Evolutionary conservation across 2,797 vertebrate species (phyloP).

Genomic region (Eutrigla gurnardus): DNA sequence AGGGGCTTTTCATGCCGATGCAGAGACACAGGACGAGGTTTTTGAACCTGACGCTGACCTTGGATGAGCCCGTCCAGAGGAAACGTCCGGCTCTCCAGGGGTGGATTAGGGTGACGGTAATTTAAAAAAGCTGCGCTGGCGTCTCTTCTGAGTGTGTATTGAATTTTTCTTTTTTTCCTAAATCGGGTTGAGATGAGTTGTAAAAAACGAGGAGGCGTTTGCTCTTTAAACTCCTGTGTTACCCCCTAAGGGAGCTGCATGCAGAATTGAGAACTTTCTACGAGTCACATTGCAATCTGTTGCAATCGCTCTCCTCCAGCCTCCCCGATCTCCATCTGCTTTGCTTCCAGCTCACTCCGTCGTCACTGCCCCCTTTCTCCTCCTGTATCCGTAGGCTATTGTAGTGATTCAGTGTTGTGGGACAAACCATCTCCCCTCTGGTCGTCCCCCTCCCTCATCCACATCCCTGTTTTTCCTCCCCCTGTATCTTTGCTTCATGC

Average conservation of each 20-base stretch:
- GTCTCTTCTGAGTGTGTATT: constrained; percentile 47
- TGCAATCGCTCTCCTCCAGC: constrained; percentile 40
- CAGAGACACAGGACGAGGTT: constrained; percentile 15
- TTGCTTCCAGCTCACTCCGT: constrained; percentile 35
- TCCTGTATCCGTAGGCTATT: constrained; percentile 43
- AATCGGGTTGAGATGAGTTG: constrained; percentile 57
- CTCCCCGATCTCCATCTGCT: constrained; percentile 26
- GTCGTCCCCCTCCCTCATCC: constrained; percentile 24
- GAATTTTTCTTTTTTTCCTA: constrained; percentile 61
- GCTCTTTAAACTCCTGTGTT: constrained; percentile 57
- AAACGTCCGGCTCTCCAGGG: constrained; percentile 33
- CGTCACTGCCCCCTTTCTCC: constrained; percentile 36
- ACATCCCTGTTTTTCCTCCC: not conserved
- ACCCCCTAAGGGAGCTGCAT: constrained; percentile 23
- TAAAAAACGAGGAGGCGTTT: constrained; percentile 49
- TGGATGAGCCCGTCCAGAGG: constrained; percentile 30
- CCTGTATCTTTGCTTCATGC: constrained; percentile 25
- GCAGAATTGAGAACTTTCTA: not conserved
- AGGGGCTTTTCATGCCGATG: constrained; percentile 48
- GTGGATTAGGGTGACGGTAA: constrained; percentile 55
- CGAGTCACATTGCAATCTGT: constrained; percentile 57
- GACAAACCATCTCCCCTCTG: constrained; percentile 40
- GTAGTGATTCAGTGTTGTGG: constrained; percentile 54
- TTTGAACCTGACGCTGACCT: constrained; percentile 53
- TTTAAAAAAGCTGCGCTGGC: constrained; percentile 42